Evolutionary conservation across 2,888 invertebrate genomes (phyloP).

Genomic region (Nasonia oneida): DNA sequence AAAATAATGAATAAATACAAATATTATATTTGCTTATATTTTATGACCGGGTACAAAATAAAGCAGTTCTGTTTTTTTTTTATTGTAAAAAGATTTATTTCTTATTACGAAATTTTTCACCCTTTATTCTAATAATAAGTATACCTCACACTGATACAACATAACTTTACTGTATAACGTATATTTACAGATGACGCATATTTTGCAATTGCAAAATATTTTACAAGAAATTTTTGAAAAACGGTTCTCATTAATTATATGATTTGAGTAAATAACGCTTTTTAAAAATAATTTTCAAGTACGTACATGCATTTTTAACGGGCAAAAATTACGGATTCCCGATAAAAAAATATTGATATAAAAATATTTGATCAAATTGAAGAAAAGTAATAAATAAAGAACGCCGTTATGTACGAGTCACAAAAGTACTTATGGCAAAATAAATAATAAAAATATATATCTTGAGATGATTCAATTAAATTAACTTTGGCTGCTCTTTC

Average conservation of each 20-base stretch:
- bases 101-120: too few relatives aligned
- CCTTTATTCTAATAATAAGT: too few relatives aligned
- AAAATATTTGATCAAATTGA: neutral
- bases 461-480: neutral
- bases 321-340: neutral
- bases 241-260: neutral
- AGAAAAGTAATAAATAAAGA: neutral
- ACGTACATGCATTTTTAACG: neutral
- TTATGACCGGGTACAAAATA: too few relatives aligned
- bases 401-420: neutral
- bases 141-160: too few relatives aligned
- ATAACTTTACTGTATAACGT: too few relatives aligned
- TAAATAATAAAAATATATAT: neutral
- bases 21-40: too few relatives aligned
- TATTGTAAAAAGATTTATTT: too few relatives aligned
- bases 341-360: neutral
- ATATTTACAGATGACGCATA: neutral
- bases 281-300: neutral
- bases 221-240: neutral
- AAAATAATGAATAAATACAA: too few relatives aligned
- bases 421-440: slow-evolving; percentile 21
- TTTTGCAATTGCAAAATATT: neutral
- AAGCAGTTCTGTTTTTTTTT: too few relatives aligned
- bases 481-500: neutral
- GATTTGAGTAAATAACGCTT: neutral